Evolutionary conservation across 2,113 vertebrate species (phyloP).

Genomic region (Dipodomys stephensi): DNA sequence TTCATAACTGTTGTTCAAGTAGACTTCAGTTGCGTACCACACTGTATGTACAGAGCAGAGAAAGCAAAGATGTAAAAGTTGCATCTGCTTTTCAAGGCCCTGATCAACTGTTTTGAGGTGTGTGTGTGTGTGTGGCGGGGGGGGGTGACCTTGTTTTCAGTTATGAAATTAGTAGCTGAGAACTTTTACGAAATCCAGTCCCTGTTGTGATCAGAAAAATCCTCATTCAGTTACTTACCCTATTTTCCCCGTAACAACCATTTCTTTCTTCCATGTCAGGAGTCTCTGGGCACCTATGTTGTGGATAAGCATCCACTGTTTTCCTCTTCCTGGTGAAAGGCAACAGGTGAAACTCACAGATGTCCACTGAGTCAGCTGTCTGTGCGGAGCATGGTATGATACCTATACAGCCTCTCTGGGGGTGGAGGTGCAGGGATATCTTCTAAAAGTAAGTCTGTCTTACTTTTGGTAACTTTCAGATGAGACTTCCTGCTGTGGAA

Average conservation of each 20-base stretch:
- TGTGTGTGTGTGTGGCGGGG: too few relatives aligned
- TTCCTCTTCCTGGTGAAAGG: rapidly evolving
- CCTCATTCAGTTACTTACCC: constrained; percentile 68
- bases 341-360: neutral
- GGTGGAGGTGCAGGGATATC: neutral
- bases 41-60: constrained; percentile 71
- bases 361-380: neutral
- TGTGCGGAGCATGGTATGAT: neutral
- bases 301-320: neutral
- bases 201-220: constrained; percentile 78
- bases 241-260: constrained; percentile 65
- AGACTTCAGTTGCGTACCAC: constrained; percentile 55
- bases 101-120: constrained; percentile 46
- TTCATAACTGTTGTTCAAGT: constrained; percentile 60
- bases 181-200: constrained; percentile 80
- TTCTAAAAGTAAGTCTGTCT: neutral
- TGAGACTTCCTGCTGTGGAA: neutral
- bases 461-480: neutral
- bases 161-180: constrained; percentile 80
- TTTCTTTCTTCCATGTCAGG: constrained; percentile 53
- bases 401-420: neutral
- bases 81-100: constrained; percentile 20
- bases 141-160: constrained; percentile 70
- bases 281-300: neutral
- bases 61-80: constrained; percentile 63